Evolutionary conservation across 2,888 invertebrate species (phyloP), one percentile per base, ranked within the genome.

Genomic region (Trichopoda pennipes): DNA sequence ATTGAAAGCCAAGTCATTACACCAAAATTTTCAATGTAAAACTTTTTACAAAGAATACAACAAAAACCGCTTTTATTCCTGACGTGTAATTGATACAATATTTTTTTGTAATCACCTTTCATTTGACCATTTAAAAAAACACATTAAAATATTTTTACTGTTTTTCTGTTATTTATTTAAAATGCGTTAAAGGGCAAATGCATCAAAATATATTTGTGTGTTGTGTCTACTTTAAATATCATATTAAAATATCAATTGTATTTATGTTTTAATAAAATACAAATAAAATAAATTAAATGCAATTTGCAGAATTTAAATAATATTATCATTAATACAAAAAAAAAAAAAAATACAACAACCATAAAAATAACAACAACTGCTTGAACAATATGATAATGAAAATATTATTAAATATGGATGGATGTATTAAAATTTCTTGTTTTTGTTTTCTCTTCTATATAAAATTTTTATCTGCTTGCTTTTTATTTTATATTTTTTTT

Each of bases 381-480:
- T 28, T 28, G 3, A 10, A 42, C 49, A 58, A 42, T 51, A 58
- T 38, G 55, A 76, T 69, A 69, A 69, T 76, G 53, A 68, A 76
- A 61, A 76, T 69, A 47, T 76, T 32, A 69, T 76, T 76, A 69
- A 76, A 76, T 61, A 61, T 69, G 76, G 47, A 69, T 66, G 64
- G 17, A 58, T 16, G 23, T n/a, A 28, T 32, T n/a, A n/a, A n/a
- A n/a, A 38, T 66, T 66, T 51, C 35, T 58, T 66, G 66, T 75
- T 51, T 76, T 61, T 66, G 14, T 66, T 38, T 74, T 19, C 47
- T 32, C 16, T 68, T 17, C 6, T 19, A 9, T 44, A 3, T 44
- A n/a, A 7, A 8, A 42, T 53, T 51, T 35, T 28, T 47, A 16
- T 21, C 8, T 53, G 9, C 47, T 61, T 55, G 63, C 47, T 19